Evolutionary conservation across 2,797 vertebrate species (phyloP).

Genomic region (Sebastes vulpes): DNA sequence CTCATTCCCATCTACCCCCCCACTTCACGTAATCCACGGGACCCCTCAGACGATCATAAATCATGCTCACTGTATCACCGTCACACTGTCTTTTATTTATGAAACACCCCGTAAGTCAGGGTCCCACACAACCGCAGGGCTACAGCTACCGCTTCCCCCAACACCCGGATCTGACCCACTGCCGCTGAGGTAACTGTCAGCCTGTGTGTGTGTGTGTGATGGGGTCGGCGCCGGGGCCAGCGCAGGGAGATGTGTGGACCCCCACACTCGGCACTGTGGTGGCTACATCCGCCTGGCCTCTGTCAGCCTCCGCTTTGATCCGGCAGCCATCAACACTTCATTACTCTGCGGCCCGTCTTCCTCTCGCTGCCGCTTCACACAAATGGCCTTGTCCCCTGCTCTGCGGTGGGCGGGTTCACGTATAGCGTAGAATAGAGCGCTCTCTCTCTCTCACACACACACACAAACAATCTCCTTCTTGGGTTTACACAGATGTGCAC

Average conservation of each 20-base stretch:
- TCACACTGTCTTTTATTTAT: constrained; percentile 77
- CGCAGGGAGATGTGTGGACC: constrained; percentile 70
- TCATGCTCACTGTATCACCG: constrained; percentile 77
- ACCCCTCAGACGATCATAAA: constrained; percentile 76
- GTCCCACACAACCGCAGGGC: constrained; percentile 49
- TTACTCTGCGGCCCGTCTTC: constrained; percentile 77
- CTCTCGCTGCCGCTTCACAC: constrained; percentile 68
- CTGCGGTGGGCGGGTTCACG: constrained; percentile 48
- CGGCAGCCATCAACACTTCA: constrained; percentile 82
- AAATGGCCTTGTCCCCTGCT: constrained; percentile 63
- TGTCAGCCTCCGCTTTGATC: constrained; percentile 81
- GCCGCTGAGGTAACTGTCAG: constrained; percentile 50
- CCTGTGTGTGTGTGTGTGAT: constrained; percentile 7
- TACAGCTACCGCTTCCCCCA: constrained; percentile 62
- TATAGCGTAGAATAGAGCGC: constrained; percentile 4
- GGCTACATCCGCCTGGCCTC: constrained; percentile 74
- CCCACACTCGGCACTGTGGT: constrained; percentile 72
- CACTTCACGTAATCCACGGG: constrained; percentile 58
- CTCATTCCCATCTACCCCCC: constrained; percentile 52
- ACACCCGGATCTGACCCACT: constrained; percentile 49
- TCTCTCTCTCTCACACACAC: neutral
- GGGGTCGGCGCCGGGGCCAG: constrained; percentile 45
- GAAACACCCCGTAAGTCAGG: constrained; percentile 77
- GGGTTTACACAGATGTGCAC: constrained; percentile 74
- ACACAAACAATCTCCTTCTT: constrained; percentile 40